phyloP scores from a whole-genome alignment of 2,797 vertebrate species.

The Spinus olivaceus region DNA sequence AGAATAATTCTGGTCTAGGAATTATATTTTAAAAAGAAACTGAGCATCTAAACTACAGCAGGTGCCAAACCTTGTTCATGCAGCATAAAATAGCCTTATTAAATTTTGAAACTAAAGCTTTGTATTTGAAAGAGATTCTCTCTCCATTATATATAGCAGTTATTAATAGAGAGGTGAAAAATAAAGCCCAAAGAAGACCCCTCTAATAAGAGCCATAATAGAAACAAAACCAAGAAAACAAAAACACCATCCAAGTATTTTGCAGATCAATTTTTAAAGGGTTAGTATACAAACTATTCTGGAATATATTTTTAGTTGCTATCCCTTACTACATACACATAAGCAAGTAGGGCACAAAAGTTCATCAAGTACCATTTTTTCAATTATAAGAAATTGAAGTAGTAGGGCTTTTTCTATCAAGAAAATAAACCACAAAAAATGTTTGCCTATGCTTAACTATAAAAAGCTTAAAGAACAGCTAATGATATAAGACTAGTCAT shows the following conservation, averaged over 20 bases:
- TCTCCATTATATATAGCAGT: background rate
- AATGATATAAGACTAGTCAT: background rate
- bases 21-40: slow-evolving; percentile 35
- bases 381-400: background rate
- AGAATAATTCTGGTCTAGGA: slow-evolving; percentile 6
- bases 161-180: slow-evolving; percentile 8
- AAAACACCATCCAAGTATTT: background rate
- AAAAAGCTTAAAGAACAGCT: background rate
- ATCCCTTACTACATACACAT: background rate
- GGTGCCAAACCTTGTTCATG: slow-evolving; percentile 4
- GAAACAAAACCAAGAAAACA: background rate
- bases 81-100: background rate
- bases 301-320: background rate
- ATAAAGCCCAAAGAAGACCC: background rate
- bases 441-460: background rate
- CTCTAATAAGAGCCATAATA: background rate
- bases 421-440: background rate
- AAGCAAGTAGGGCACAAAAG: slow-evolving; percentile 31
- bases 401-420: background rate
- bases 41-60: slow-evolving; percentile 21
- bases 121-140: slow-evolving; percentile 11
- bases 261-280: background rate
- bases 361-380: slow-evolving; percentile 44
- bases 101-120: slow-evolving; percentile 33
- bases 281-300: background rate